A percentile compares a stretch with the other conserved stretches of the same genome.
Conservation (phyloP, 23 tunicate genomes). For the Clavelina lepadiformis region DNA sequence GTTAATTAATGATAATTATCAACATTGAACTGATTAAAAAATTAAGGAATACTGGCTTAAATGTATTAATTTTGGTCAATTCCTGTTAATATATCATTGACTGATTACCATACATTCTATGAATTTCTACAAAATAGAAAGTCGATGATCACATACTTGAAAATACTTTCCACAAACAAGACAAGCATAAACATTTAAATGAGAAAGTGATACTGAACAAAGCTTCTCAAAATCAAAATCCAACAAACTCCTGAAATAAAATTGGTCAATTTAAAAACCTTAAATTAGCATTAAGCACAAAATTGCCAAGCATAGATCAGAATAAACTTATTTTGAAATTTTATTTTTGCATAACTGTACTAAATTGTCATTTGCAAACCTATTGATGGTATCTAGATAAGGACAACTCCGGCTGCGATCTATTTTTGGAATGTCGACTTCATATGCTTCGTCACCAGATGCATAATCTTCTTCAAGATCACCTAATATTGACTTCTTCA, state of each 20-base stretch:
- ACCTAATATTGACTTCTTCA: conserved; percentile 12
- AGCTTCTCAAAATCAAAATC: conserved; percentile 98
- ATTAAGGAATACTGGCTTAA: no score
- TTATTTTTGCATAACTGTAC: no score
- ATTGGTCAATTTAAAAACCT: no score
- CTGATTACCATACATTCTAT: no score
- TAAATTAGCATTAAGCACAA: background rate
- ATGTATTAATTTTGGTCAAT: no score
- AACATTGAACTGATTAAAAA: no score
- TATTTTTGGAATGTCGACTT: conserved; percentile 36
- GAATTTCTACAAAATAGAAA: background rate
- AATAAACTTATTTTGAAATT: no score
- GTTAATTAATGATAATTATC: no score
- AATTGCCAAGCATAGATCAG: background rate
- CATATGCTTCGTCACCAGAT: conserved; percentile 63
- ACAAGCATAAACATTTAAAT: conserved; percentile 92
- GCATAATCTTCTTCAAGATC: conserved; percentile 76
- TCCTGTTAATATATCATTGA: no score
- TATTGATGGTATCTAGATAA: conserved; percentile 93
- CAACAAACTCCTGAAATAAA: conserved; percentile 51
- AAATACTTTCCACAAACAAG: conserved; percentile 88
- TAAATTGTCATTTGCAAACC: no score
- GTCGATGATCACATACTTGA: conserved; percentile 25
- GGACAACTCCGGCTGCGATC: conserved; percentile 96
- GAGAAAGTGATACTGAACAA: conserved; percentile 88